These are phyloP conservation scores for Lasioglossum baleicum DNA, from an alignment of 1,140 invertebrate species.

Conservation along the genomic window DNA sequence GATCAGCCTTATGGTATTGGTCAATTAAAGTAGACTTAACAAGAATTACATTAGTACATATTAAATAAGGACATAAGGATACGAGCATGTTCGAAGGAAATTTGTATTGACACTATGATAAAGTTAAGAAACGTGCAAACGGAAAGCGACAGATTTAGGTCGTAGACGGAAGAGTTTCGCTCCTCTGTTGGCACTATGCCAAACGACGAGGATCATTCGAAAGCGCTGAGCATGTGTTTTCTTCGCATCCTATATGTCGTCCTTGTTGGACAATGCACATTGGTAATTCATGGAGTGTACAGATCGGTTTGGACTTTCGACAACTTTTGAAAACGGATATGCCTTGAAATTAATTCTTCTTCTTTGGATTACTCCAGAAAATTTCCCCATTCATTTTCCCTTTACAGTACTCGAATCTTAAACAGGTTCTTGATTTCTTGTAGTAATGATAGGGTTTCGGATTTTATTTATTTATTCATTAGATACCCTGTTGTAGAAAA, in stretches of 20 bases:
- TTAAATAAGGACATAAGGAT: neutral
- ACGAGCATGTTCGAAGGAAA: constrained; percentile 8
- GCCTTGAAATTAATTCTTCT: neutral
- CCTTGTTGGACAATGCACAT: constrained; percentile 36
- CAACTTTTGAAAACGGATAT: constrained; percentile 33
- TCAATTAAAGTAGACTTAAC: neutral
- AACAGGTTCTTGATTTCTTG: no score
- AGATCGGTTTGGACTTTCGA: constrained; percentile 44
- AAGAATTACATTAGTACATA: neutral
- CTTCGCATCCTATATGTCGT: constrained; percentile 39
- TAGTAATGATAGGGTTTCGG: no score
- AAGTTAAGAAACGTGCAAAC: constrained; percentile 46
- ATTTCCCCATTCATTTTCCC: no score
- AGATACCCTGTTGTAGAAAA: no score
- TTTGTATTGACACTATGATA: constrained; percentile 43
- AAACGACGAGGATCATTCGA: constrained; percentile 53
- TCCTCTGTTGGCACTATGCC: constrained; percentile 51
- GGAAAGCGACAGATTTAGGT: constrained; percentile 61
- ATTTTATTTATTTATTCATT: no score
- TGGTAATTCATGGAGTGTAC: constrained; percentile 46
- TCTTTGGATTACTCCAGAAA: no score
- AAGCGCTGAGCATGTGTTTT: constrained; percentile 50
- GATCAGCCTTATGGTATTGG: neutral
- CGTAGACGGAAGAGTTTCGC: constrained; percentile 55
- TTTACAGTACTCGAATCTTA: no score